Evolutionary conservation across 2,888 invertebrate species (phyloP).

Genomic region (Bhutanitis thaidina): DNA sequence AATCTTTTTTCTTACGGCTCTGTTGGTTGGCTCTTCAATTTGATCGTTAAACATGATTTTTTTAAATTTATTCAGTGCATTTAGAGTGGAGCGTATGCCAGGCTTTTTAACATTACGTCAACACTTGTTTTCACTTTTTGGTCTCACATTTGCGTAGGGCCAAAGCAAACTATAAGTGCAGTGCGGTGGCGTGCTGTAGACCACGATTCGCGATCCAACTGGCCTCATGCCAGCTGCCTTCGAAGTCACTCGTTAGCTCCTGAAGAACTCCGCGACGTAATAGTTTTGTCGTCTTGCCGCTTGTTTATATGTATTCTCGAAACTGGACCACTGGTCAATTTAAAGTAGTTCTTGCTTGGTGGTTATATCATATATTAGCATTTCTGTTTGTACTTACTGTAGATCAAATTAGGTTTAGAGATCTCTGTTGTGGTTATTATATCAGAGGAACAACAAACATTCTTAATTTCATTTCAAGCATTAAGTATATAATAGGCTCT

Average conservation of each 20-base stretch:
- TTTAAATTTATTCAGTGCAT: slow-evolving; percentile 16
- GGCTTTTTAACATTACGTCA: slow-evolving; percentile 25
- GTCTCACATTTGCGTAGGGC: slow-evolving; percentile 30
- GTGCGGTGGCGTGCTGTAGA: slow-evolving; percentile 30
- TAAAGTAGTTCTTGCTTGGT: slow-evolving; percentile 4
- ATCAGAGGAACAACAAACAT: too few relatives aligned
- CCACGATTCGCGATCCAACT: slow-evolving; percentile 58
- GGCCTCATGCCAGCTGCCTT: slow-evolving; percentile 50
- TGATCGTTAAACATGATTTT: too few relatives aligned
- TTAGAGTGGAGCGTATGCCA: slow-evolving; percentile 14
- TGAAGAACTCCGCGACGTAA: slow-evolving; percentile 55
- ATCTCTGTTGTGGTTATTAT: too few relatives aligned
- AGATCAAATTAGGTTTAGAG: too few relatives aligned
- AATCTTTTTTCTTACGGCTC: too few relatives aligned
- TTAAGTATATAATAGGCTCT: too few relatives aligned
- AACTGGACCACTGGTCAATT: slow-evolving; percentile 22
- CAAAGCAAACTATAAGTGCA: slow-evolving; percentile 25
- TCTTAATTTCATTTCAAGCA: too few relatives aligned
- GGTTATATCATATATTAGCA: too few relatives aligned
- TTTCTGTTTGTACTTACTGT: too few relatives aligned
- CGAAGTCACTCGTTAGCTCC: slow-evolving; percentile 59
- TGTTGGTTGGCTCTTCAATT: too few relatives aligned
- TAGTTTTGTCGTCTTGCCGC: slow-evolving; percentile 58
- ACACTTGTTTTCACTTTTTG: slow-evolving; percentile 50
- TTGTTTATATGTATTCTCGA: slow-evolving; percentile 51